Evolutionary conservation across 1,140 invertebrate genomes (phyloP), one percentile per base, ranked within the genome.

Genomic region (Heliconius nattereri): DNA sequence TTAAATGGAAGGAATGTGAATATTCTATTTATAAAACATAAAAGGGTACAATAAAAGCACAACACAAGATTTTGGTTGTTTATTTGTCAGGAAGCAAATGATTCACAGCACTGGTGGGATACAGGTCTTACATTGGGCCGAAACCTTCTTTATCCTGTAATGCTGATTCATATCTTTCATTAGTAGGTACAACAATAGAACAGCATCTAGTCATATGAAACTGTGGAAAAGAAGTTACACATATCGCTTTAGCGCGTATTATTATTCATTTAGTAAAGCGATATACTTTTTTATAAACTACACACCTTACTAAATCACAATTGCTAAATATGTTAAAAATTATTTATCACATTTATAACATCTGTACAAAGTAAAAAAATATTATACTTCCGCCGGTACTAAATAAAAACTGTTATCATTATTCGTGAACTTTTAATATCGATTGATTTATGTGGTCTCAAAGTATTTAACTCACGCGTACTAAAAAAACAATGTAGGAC

Each of bases 101-200:
- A 91, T 93, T 94, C 93, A 94, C 92, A 93, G 92, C 93, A 93
- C 92, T 93, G 93, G 93, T 94, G 93, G 93, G 92, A 92, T 89
- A 93, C 81, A 90, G 89, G 87, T 91, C 86, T 91, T 90, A 92
- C 86, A 90, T 92, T 86, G 89, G 91, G 91, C 91, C 90, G 91
- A 92, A 92, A 91, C 89, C 91, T 88, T 89, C 81, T 85, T 85
- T 87, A 86, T 90, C 90, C 91, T 92, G 90, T 89, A 89, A 87
- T 84, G 85, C 83, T 85, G 84, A 83, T 86, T 75, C 60, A 66
- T 75, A 74, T 84, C 86, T 87, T 86, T 88, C 87, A 89, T 86
- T 91, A 92, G 88, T 89, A 92, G 79, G 32, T 35, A 35, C 32
- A 7, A 87, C 85, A 87, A 86, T 92, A 94, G 89, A 93, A 92